These are phyloP conservation scores for Sthenelais limicola DNA, from an alignment of 2,888 invertebrate genomes.

Conservation along the genomic window DNA sequence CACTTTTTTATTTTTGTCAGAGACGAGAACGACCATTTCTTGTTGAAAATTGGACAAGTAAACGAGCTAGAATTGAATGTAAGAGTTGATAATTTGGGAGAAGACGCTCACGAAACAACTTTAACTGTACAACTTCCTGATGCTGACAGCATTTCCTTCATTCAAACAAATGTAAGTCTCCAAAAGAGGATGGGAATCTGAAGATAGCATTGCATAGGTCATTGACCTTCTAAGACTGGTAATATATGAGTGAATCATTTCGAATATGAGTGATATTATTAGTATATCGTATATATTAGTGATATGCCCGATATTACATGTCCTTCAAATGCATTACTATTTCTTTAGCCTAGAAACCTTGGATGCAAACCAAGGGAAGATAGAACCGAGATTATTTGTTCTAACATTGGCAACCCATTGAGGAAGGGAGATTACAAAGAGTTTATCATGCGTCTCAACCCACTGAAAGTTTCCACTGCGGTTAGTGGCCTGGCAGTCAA, in stretches of 20 bases:
- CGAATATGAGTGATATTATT: too few species aligned
- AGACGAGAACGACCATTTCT: too few species aligned
- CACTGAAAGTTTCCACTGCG: slow-evolving; percentile 36
- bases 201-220: too few species aligned
- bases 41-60: slow-evolving; percentile 30
- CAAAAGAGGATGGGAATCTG: too few species aligned
- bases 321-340: too few species aligned
- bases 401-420: slow-evolving; percentile 48
- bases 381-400: not conserved
- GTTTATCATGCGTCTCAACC: slow-evolving; percentile 49
- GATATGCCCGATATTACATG: too few species aligned
- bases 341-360: not conserved
- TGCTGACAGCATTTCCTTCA: not conserved
- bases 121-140: slow-evolving; percentile 47
- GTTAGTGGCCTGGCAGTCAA: slow-evolving; percentile 75
- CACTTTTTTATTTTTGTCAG: too few species aligned
- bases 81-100: slow-evolving; percentile 75
- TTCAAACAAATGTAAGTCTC: slow-evolving; percentile 4
- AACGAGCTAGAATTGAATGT: slow-evolving; percentile 21
- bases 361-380: slow-evolving; percentile 10
- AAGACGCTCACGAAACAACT: slow-evolving; percentile 74
- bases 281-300: too few species aligned
- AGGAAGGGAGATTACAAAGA: slow-evolving; percentile 1
- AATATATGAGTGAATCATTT: too few species aligned
- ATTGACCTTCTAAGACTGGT: too few species aligned